Conservation (phyloP, 2,888 invertebrate genomes). For the Diogma glabrata region DNA sequence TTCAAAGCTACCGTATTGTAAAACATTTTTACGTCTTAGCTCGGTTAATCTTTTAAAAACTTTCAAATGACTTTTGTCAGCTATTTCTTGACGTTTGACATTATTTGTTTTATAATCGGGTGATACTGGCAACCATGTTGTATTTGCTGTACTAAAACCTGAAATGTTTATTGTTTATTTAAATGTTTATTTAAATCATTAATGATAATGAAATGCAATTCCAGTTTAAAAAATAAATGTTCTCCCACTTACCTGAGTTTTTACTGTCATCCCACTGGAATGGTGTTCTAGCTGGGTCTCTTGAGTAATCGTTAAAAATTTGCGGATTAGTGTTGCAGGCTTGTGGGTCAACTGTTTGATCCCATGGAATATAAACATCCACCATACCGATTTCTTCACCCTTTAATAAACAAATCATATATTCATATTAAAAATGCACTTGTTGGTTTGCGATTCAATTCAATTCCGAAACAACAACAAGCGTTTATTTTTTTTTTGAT, state of each 20-base stretch:
- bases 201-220: neutral
- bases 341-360: conserved; percentile 42
- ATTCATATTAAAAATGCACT: no score
- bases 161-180: conserved; percentile 11
- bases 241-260: conserved; percentile 33
- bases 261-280: conserved; percentile 46
- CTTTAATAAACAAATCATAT: no score
- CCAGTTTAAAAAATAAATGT: no score
- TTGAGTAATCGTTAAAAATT: conserved; percentile 32
- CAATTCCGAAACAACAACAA: no score
- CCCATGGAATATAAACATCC: conserved; percentile 37
- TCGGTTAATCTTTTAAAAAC: conserved; percentile 44
- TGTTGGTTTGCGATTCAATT: no score
- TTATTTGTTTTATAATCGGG: conserved; percentile 46
- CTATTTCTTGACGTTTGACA: conserved; percentile 38
- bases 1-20: conserved; percentile 16
- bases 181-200: no score
- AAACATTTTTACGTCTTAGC: conserved; percentile 26
- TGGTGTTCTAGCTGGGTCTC: conserved; percentile 49
- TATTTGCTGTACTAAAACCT: conserved; percentile 30
- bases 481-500: no score
- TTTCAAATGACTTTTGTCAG: conserved; percentile 42
- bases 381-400: conserved; percentile 64
- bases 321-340: conserved; percentile 40
- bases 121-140: conserved; percentile 60